Evolutionary conservation across 2,113 vertebrate species (phyloP), one percentile per base, ranked within the genome.

Genomic region (Antigone vipio): DNA sequence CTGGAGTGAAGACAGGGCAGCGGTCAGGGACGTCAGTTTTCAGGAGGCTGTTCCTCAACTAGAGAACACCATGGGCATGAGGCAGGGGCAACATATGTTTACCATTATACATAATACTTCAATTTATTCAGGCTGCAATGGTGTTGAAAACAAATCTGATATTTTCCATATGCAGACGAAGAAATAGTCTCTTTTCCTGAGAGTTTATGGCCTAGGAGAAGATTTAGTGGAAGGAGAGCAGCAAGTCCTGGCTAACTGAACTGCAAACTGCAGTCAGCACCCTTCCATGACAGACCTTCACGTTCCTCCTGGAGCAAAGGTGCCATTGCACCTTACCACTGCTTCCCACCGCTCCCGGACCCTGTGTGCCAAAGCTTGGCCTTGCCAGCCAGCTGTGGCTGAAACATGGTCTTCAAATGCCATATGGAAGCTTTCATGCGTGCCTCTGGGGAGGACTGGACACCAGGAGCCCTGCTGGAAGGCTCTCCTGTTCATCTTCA

Each of bases 121-220:
- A 53, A 93, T 96, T 94, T 96, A 92, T 97, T 89, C 93, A 85
- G 67, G 45, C 74, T 50, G 69, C 87, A 94, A 60, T 2, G 32
- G 77, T 93, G 87, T 82, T 92, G 94, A 97, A 97, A 96, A 91
- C 62, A 96, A 95, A 93, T 20, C 45, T 92, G 89, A 95, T 94
- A 75, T 95, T 95, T 96, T 93, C 93, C 94, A 95, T 85, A 95
- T 89, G 93, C 49, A 91, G 76, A 74, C 1, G 0, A 92, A 94
- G 66, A 87, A 35, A 38, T 11, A 56, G 80, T 11, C 44, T 68
- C 34, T 85, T 92, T 85, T 53, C 40, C 55, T 68, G 44, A 85
- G 59, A 82, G 6, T 12, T 89, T 87, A 85, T 34, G 47, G 49
- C 19, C 59, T 68, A 73, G 59, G 17, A 93, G 44, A 69, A 81